Conservation (phyloP, 2,113 vertebrate species). For the Myocastor coypus region DNA sequence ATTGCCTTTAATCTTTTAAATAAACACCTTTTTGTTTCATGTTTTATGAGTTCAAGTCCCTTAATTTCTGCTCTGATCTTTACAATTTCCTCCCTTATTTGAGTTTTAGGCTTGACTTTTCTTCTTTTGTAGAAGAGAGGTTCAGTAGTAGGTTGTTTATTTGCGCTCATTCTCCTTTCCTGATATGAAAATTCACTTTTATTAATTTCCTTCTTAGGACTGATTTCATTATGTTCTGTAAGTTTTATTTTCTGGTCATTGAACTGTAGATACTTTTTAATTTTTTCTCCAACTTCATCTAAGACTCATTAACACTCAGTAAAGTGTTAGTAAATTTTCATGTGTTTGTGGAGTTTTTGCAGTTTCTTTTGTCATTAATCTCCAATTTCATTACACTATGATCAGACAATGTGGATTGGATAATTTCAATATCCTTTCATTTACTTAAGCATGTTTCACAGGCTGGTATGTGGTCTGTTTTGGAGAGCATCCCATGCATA, state of each 20-base stretch:
- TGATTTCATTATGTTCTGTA: background rate
- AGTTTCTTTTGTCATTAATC: background rate
- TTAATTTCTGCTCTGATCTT: background rate
- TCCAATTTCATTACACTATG: background rate
- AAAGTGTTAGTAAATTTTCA: no score
- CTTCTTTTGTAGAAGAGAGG: background rate
- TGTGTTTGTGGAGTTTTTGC: no score
- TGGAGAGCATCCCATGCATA: background rate
- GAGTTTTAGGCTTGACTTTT: background rate
- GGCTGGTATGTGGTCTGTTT: background rate
- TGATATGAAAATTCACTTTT: background rate
- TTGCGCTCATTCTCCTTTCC: background rate
- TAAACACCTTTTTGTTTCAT: background rate
- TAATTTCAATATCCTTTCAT: background rate
- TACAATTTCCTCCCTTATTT: background rate
- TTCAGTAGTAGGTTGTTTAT: background rate
- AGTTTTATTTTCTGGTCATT: background rate
- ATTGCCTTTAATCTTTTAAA: background rate
- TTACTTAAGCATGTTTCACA: background rate
- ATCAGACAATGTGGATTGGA: background rate
- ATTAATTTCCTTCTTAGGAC: background rate
- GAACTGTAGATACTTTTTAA: background rate
- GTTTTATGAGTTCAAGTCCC: background rate
- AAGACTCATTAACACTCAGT: no score
- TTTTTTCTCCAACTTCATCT: no score